These are phyloP conservation scores for Nebria brevicollis DNA, from an alignment of 2,888 invertebrate species.

Conservation along the genomic window DNA sequence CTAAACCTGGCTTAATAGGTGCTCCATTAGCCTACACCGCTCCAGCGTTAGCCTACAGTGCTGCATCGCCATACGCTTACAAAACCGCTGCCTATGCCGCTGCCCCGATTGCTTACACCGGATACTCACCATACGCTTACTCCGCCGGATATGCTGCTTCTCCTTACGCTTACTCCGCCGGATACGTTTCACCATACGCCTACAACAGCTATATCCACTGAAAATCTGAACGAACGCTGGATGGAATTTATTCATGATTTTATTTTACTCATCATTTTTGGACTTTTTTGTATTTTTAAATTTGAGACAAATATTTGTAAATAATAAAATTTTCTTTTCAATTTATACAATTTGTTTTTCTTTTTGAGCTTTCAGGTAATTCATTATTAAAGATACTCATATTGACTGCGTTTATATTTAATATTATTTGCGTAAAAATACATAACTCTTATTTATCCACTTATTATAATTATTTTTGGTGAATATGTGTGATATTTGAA, in stretches of 20 bases:
- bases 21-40: slow-evolving; percentile 56
- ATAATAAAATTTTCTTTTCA: slow-evolving; percentile 12
- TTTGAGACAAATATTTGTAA: slow-evolving; percentile 2
- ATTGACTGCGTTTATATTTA: too few species aligned
- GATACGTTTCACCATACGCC: slow-evolving; percentile 28
- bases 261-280: neutral
- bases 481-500: too few species aligned
- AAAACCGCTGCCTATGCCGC: slow-evolving; percentile 12
- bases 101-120: slow-evolving; percentile 48
- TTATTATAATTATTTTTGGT: too few species aligned
- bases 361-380: too few species aligned
- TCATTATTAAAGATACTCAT: too few species aligned
- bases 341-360: neutral
- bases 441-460: too few species aligned
- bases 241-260: neutral
- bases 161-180: slow-evolving; percentile 49
- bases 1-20: slow-evolving; percentile 61
- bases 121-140: slow-evolving; percentile 51
- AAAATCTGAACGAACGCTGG: neutral
- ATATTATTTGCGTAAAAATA: too few species aligned
- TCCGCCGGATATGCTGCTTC: slow-evolving; percentile 53
- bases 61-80: slow-evolving; percentile 21
- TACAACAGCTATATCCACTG: slow-evolving; percentile 11
- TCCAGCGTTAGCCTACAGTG: slow-evolving; percentile 44
- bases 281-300: neutral